These are phyloP conservation scores for Acrobasis consociella DNA, from an alignment of 2,888 invertebrate genomes.

Conservation along the genomic window DNA sequence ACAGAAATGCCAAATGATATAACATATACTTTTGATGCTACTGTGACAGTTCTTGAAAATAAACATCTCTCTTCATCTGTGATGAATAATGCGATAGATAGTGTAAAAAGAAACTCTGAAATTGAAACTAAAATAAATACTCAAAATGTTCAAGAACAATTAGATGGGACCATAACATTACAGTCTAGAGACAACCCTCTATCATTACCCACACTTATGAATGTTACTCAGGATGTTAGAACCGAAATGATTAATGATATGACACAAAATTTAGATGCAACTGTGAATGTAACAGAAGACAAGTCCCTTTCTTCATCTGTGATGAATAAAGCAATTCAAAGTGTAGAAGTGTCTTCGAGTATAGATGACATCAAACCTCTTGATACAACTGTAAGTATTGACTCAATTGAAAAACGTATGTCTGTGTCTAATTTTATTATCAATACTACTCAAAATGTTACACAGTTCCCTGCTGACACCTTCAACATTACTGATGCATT, in stretches of 20 bases:
- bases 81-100: neutral
- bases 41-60: neutral
- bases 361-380: neutral
- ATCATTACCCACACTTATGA: neutral
- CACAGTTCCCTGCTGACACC: neutral
- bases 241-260: neutral
- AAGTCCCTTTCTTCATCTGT: neutral
- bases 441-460: constrained; percentile 6
- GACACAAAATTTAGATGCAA: neutral
- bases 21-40: neutral
- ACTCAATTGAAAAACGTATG: constrained; percentile 4
- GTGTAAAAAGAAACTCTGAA: neutral
- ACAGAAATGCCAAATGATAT: neutral
- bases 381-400: constrained; percentile 12
- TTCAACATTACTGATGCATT: neutral
- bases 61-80: neutral
- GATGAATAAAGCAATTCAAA: neutral
- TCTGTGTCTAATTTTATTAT: constrained; percentile 13
- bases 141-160: neutral
- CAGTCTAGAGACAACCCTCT: neutral
- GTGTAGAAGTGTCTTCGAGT: neutral
- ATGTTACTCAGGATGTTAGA: constrained; percentile 4
- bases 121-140: neutral
- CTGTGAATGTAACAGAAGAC: neutral
- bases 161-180: neutral